These are phyloP conservation scores for Rhopalosiphum maidis DNA, from an alignment of 1,140 invertebrate species.

Conservation along the genomic window DNA sequence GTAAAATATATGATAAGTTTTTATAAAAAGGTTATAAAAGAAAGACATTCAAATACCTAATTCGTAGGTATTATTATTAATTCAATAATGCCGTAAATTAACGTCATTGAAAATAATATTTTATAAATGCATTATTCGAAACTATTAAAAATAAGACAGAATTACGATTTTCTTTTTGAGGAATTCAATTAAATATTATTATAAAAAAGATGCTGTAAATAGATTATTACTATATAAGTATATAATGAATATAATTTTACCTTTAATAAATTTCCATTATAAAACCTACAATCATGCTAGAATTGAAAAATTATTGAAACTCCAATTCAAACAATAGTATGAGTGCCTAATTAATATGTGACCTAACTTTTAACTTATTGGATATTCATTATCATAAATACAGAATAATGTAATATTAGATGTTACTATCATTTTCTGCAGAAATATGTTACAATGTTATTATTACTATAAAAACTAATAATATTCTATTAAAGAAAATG, in stretches of 20 bases:
- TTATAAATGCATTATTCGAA: background rate
- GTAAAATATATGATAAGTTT: background rate
- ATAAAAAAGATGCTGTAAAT: background rate
- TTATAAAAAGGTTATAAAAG: background rate
- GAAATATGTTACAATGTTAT: background rate
- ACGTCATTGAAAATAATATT: background rate
- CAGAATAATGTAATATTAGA: background rate
- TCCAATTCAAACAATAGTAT: background rate
- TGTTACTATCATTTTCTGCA: background rate
- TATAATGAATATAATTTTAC: background rate
- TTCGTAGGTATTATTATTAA: background rate
- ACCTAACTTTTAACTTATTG: background rate
- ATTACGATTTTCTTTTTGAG: background rate
- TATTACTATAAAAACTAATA: background rate
- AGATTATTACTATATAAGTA: background rate
- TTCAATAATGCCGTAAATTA: background rate
- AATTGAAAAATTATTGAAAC: background rate
- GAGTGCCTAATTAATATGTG: background rate
- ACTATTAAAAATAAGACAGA: background rate
- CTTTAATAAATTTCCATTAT: background rate
- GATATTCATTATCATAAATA: background rate
- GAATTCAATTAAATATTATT: background rate
- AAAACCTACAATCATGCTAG: background rate
- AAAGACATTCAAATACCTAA: background rate
- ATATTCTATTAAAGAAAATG: background rate